Evolutionary conservation across 2,113 vertebrate species (phyloP).

Genomic region (Ictalurus punctatus): DNA sequence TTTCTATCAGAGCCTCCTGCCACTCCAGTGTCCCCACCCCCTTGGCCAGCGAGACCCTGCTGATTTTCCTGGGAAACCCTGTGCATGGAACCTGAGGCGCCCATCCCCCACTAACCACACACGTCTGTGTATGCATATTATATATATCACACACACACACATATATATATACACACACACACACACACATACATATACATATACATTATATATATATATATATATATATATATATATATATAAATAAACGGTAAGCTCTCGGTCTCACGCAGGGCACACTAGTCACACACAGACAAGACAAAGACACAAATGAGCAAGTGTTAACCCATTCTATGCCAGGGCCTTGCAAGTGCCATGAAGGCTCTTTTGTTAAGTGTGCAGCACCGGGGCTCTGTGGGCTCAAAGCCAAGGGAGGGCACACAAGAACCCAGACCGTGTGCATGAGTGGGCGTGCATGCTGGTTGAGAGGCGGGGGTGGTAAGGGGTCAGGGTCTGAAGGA

Average conservation of each 20-base stretch:
- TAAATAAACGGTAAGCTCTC: background rate
- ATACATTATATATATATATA: slow-evolving; percentile 13
- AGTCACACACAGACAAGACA: slow-evolving; percentile 40
- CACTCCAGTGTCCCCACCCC: slow-evolving; percentile 54
- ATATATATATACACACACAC: background rate
- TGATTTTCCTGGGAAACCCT: slow-evolving; percentile 79
- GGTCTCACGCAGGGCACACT: slow-evolving; percentile 22
- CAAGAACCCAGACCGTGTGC: slow-evolving; percentile 22
- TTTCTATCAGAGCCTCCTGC: slow-evolving; percentile 73
- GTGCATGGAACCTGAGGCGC: slow-evolving; percentile 73
- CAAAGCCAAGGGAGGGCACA: slow-evolving; percentile 36
- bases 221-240: background rate
- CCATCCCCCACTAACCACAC: slow-evolving; percentile 63
- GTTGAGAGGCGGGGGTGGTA: background rate
- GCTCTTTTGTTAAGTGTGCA: slow-evolving; percentile 69
- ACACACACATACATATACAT: background rate
- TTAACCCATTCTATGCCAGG: slow-evolving; percentile 63
- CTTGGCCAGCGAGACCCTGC: slow-evolving; percentile 81
- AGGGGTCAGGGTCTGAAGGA: background rate
- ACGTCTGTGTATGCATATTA: slow-evolving; percentile 45
- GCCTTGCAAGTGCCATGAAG: slow-evolving; percentile 64
- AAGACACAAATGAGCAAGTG: slow-evolving; percentile 61
- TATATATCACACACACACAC: no score
- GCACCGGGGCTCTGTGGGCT: slow-evolving; percentile 33
- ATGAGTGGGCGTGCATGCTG: background rate